These are phyloP conservation scores for Dendrophyllia cribrosa DNA, from an alignment of 64 coral and sea anemone species.

Conservation along the genomic window DNA sequence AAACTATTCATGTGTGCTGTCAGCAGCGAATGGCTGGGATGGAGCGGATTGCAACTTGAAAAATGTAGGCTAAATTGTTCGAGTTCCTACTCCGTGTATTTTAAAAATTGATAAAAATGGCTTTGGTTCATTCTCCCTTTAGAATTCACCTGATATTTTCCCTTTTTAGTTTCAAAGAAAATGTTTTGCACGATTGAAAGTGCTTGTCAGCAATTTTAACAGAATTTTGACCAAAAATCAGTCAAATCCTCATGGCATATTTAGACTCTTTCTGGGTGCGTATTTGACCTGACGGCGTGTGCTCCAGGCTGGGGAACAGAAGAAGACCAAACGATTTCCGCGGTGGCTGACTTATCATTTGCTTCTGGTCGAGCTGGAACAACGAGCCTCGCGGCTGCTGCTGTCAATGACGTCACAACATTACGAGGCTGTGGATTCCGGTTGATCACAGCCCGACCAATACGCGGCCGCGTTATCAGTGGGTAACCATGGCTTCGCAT, in stretches of 20 bases:
- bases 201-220: too few relatives aligned
- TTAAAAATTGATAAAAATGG: too few relatives aligned
- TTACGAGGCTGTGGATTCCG: slow-evolving; percentile 26
- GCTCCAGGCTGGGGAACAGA: not conserved
- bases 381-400: slow-evolving; percentile 25
- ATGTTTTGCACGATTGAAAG: too few relatives aligned
- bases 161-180: too few relatives aligned
- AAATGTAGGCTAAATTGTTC: too few relatives aligned
- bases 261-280: not conserved
- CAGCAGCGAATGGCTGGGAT: too few relatives aligned
- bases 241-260: not conserved
- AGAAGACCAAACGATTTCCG: not conserved
- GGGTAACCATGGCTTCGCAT: slow-evolving; percentile 9
- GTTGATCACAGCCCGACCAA: slow-evolving; percentile 6
- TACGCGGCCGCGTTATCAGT: not conserved
- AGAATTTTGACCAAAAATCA: too few relatives aligned
- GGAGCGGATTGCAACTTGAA: too few relatives aligned
- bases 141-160: too few relatives aligned
- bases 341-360: slow-evolving; percentile 10
- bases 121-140: too few relatives aligned
- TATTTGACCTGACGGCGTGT: not conserved
- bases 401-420: not conserved
- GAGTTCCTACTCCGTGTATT: too few relatives aligned
- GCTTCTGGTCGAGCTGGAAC: slow-evolving; percentile 9
- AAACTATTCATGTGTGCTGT: too few relatives aligned